Percentiles rank a stretch among this genome's conserved stretches.
phyloP scores from a whole-genome alignment of 1,140 invertebrate species.

The Lineus longissimus region DNA sequence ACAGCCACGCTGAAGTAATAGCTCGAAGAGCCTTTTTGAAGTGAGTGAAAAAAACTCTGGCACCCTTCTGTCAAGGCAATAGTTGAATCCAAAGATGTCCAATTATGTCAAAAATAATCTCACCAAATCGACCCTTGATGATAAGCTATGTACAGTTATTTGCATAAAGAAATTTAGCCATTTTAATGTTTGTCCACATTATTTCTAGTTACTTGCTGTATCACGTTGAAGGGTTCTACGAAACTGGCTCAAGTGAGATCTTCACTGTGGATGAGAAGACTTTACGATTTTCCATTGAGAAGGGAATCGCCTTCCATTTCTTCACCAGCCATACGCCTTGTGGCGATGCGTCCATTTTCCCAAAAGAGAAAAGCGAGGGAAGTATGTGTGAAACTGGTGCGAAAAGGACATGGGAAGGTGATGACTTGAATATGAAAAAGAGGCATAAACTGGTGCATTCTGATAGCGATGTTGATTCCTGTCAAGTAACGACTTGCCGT shows the following conservation, averaged over 20 bases:
- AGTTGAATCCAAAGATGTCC: no score
- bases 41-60: constrained; percentile 64
- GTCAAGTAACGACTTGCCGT: not conserved
- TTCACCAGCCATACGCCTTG: constrained; percentile 85
- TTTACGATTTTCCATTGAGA: constrained; percentile 49
- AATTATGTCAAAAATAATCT: no score
- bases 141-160: no score
- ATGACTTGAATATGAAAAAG: not conserved
- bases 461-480: not conserved
- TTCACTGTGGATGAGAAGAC: no score
- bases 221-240: no score
- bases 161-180: no score
- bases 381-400: not conserved
- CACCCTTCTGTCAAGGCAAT: no score
- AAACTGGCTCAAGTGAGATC: no score
- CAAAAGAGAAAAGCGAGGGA: constrained; percentile 47
- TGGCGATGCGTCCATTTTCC: constrained; percentile 90
- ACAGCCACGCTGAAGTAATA: constrained; percentile 88
- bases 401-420: not conserved
- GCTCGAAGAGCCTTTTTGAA: constrained; percentile 75
- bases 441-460: not conserved
- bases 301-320: constrained; percentile 74
- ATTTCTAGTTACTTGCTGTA: constrained; percentile 35
- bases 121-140: no score
- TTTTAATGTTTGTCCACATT: not conserved